These are phyloP conservation scores for Podarcis lilfordi DNA, from an alignment of 2,797 vertebrate genomes.

Conservation along the genomic window DNA sequence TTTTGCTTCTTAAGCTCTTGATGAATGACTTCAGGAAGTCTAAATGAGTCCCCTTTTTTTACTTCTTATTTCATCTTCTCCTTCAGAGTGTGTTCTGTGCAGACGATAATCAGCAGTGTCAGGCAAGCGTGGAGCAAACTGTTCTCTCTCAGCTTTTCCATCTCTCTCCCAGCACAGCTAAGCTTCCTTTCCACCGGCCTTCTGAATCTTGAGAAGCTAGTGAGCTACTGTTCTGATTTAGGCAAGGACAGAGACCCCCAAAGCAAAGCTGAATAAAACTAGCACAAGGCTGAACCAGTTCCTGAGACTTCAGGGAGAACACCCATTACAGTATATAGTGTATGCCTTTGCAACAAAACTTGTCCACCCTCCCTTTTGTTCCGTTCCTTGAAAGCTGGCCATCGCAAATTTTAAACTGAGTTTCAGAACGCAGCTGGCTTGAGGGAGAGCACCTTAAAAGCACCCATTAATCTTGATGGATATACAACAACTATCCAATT, in stretches of 20 bases:
- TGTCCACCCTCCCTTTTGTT: conserved; percentile 1
- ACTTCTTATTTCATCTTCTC: conserved; percentile 79
- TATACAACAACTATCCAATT: neutral
- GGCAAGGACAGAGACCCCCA: conserved; percentile 16
- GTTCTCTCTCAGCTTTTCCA: conserved; percentile 66
- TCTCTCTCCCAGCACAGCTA: conserved; percentile 55
- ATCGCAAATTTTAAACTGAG: neutral
- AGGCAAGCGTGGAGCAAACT: conserved; percentile 84
- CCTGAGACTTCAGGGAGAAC: conserved; percentile 23
- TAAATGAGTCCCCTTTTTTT: conserved; percentile 37
- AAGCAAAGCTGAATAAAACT: neutral
- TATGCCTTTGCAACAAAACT: neutral
- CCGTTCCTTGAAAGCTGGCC: neutral
- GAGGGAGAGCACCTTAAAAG: conserved; percentile 61
- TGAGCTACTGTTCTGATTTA: conserved; percentile 45
- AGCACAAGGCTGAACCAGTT: conserved; percentile 42
- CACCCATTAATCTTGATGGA: conserved; percentile 61
- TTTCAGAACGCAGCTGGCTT: conserved; percentile 44
- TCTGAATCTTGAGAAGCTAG: conserved; percentile 39
- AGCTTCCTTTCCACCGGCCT: conserved; percentile 55
- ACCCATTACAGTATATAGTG: neutral
- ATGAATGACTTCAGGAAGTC: conserved; percentile 87
- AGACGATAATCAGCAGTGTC: conserved; percentile 87
- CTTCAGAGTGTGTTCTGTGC: conserved; percentile 84
- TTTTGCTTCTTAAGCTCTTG: conserved; percentile 86